A percentile compares a stretch with the other conserved stretches of the same genome.
phyloP scores from a whole-genome alignment of 2,797 vertebrate species.

The Tapirus indicus region DNA sequence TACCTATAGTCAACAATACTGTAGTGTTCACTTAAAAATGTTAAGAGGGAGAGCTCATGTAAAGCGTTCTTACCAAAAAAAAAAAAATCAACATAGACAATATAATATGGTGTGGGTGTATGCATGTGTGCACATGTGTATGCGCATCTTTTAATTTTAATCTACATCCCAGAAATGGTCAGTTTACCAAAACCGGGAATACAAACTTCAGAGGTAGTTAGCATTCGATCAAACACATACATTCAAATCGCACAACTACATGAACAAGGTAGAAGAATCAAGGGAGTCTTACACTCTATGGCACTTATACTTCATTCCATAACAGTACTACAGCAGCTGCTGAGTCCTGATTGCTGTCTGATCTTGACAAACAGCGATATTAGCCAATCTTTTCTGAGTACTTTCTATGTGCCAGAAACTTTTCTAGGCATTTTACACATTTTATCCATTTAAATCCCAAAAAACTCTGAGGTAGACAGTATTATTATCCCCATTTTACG shows the following conservation, averaged over 20 bases:
- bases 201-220: neutral
- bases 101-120: neutral
- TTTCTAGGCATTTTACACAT: neutral
- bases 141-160: neutral
- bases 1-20: neutral
- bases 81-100: neutral
- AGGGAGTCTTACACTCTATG: neutral
- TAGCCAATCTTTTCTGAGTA: neutral
- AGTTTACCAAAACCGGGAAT: neutral
- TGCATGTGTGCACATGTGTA: too few relatives aligned
- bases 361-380: neutral
- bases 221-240: neutral
- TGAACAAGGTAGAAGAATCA: neutral
- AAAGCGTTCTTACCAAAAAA: neutral
- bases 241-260: neutral
- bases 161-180: neutral
- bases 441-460: neutral
- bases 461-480: neutral
- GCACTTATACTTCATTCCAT: neutral
- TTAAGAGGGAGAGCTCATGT: neutral
- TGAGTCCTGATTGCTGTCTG: neutral
- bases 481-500: neutral
- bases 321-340: neutral
- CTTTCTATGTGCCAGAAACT: neutral
- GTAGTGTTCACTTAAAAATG: conserved; percentile 1